These are phyloP conservation scores for Percopsis transmontana DNA, from an alignment of 2,113 vertebrate species.

Conservation along the genomic window DNA sequence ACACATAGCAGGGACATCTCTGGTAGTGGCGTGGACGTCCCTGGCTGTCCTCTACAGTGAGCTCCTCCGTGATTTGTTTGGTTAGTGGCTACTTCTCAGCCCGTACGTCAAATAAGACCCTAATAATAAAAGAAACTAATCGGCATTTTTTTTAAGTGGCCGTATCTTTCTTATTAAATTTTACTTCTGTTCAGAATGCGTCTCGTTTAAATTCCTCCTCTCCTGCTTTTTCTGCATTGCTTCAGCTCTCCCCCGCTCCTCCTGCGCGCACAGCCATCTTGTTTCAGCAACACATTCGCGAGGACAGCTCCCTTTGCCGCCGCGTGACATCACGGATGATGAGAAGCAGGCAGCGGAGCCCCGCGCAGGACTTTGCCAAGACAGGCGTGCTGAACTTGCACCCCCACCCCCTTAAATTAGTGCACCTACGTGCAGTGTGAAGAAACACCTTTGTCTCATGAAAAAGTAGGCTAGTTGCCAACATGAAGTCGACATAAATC, in stretches of 20 bases:
- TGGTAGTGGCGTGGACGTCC: conserved; percentile 60
- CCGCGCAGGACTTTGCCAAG: too few relatives aligned
- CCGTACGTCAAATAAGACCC: neutral
- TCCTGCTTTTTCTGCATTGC: conserved; percentile 58
- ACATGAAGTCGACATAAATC: too few relatives aligned
- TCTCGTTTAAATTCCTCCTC: conserved; percentile 44
- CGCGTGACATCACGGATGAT: conserved; percentile 76
- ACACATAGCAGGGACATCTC: conserved; percentile 91
- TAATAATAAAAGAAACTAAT: conserved; percentile 25
- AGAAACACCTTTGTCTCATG: too few relatives aligned
- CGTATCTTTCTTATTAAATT: conserved; percentile 31
- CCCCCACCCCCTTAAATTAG: neutral
- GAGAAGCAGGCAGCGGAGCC: conserved; percentile 41
- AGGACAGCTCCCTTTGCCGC: conserved; percentile 80
- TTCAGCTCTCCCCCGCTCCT: conserved; percentile 67
- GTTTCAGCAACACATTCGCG: conserved; percentile 79
- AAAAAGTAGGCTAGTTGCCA: too few relatives aligned
- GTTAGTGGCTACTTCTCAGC: conserved; percentile 25
- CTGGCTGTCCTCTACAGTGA: conserved; percentile 65
- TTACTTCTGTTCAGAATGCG: conserved; percentile 48
- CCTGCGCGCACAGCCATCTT: conserved; percentile 86
- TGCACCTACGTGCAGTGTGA: too few relatives aligned
- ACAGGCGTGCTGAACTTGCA: neutral
- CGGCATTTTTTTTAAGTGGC: conserved; percentile 24
- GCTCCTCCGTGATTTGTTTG: conserved; percentile 63